These are phyloP conservation scores for Pavo muticus DNA, from an alignment of 2,113 vertebrate genomes.

Conservation along the genomic window DNA sequence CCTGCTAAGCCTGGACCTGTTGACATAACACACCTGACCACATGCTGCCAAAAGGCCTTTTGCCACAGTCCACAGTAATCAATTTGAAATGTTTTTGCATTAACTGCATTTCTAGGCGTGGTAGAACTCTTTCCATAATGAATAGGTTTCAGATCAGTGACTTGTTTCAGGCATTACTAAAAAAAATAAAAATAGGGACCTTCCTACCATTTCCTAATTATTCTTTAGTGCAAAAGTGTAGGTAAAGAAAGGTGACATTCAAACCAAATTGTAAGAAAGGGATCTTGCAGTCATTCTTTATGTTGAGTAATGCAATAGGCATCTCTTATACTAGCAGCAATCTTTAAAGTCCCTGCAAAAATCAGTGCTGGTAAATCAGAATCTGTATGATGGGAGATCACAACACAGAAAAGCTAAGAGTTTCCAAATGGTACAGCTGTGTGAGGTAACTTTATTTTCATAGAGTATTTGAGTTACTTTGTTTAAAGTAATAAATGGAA, in stretches of 20 bases:
- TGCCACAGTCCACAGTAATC: neutral
- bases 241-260: neutral
- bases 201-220: neutral
- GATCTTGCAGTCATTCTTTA: neutral
- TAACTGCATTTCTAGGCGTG: neutral
- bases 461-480: neutral
- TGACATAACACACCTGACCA: too few species aligned
- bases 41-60: neutral
- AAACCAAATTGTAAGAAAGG: neutral
- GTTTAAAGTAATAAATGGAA: neutral
- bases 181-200: neutral
- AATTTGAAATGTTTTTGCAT: neutral
- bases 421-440: neutral
- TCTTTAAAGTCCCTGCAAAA: neutral
- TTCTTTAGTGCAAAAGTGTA: neutral
- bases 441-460: neutral
- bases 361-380: neutral
- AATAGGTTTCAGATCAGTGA: neutral
- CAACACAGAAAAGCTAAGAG: rapidly evolving
- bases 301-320: neutral
- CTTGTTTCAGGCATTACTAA: neutral
- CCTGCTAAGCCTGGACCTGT: neutral
- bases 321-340: neutral
- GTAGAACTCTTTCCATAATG: neutral
- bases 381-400: neutral